Base-by-base conservation (phyloP, 2,797 vertebrate species). In the Forpus xanthops region DNA sequence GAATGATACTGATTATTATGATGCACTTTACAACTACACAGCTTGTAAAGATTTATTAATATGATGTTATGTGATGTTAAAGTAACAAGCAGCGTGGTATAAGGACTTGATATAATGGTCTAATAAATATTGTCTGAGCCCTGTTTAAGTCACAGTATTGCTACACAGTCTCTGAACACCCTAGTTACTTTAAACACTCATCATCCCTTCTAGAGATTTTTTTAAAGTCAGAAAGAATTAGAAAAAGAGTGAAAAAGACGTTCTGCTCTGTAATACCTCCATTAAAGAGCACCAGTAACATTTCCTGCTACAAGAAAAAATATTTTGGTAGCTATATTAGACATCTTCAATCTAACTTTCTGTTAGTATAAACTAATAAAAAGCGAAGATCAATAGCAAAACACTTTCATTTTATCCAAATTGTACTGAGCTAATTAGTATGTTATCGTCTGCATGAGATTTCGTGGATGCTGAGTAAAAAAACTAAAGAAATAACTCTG, bases 1-100 rank as follows among this genome's bases (percentile, higher is more conserved):
- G 27, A 91, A 80, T 17, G 28, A 80, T n/a, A 77, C 52, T 65
- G 65, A 86, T 86, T 61, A 73, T 55, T 55, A 50, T 11, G 30
- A 53, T 65, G 50, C 42, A 44, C 18, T 95, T 94, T 78, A 93
- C 83, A 79, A 67, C 81, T 58, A 77, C 74, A 60, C 24, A 71
- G 81, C 74, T 77, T 77, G 71, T 81, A 76, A 79, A 91, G 56
- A 67, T 66, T 94, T 94, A 92, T 91, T 94, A 86, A 52, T 66
- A 42, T 11, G 27, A 84, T 68, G 71, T 39, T 81, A 64, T 7
- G 39, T 33, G 30, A 89, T 78, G 80, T 88, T 90, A 94, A 86
- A 68, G 62, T 86, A 80, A 72, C 60, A 72, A 72, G 65, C 44
- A 89, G 60, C 42, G 73, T 13, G 24, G 39, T 64, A 70, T 64